Percentiles rank a stretch among this genome's conserved stretches.
These are phyloP conservation scores for Autographa pulchrina DNA, from an alignment of 2,888 invertebrate genomes.

Conservation along the genomic window DNA sequence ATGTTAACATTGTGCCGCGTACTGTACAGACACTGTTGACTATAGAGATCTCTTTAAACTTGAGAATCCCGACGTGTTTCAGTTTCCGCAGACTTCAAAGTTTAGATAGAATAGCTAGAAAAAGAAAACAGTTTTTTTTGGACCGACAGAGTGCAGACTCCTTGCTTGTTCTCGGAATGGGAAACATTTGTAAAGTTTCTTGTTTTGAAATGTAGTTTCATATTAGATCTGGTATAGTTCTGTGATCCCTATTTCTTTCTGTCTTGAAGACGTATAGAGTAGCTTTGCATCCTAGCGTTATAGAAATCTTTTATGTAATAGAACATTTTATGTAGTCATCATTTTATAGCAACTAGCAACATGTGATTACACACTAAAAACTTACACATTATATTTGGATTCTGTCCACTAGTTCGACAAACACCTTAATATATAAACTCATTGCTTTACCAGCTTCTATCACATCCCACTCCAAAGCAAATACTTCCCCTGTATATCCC, in stretches of 20 bases:
- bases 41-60: conserved; percentile 43
- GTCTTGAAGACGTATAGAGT: conserved; percentile 8
- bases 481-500: neutral
- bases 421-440: no score
- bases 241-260: conserved; percentile 10
- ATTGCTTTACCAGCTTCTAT: neutral
- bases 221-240: conserved; percentile 17
- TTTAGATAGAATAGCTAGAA: conserved; percentile 32
- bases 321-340: no score
- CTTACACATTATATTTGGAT: no score
- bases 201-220: conserved; percentile 29
- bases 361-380: no score
- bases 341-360: no score
- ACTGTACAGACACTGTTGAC: conserved; percentile 26
- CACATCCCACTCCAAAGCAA: neutral
- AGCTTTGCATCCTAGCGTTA: neutral
- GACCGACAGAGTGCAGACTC: conserved; percentile 18
- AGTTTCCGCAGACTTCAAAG: conserved; percentile 39
- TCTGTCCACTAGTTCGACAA: no score
- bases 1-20: conserved; percentile 40
- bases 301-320: no score
- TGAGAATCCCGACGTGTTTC: conserved; percentile 37
- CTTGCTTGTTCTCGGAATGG: conserved; percentile 31
- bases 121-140: conserved; percentile 26
- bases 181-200: conserved; percentile 33